These are phyloP conservation scores for Temnothorax nylanderi DNA, from an alignment of 1,140 invertebrate species.

Conservation along the genomic window DNA sequence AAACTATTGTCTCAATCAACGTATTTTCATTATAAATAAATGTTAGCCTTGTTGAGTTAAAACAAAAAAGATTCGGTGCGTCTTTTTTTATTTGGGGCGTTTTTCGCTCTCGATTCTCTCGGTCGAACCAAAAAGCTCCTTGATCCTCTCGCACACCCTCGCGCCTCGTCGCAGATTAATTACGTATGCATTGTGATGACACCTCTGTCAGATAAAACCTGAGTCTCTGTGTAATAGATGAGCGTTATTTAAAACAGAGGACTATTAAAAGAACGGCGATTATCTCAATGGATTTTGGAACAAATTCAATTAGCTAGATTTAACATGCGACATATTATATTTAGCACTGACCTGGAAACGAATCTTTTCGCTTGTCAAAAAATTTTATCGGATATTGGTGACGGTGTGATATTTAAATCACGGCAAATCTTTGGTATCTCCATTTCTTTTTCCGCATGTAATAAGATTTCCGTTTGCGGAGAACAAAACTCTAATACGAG, in stretches of 20 bases:
- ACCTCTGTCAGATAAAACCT: not conserved
- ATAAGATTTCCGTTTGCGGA: not conserved
- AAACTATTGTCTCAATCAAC: conserved; percentile 86
- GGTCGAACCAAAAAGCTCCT: conserved; percentile 45
- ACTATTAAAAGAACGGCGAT: not conserved
- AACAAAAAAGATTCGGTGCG: conserved; percentile 76
- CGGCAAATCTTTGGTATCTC: not conserved
- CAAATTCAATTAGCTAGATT: not conserved
- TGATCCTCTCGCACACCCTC: conserved; percentile 34
- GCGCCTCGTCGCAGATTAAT: conserved; percentile 3
- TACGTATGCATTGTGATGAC: not conserved
- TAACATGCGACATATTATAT: not conserved
- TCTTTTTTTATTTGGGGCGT: conserved; percentile 62
- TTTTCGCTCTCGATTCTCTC: conserved; percentile 39
- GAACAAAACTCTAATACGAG: not conserved
- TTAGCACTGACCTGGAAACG: not conserved
- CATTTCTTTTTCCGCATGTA: not conserved
- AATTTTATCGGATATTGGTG: not conserved
- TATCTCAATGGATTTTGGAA: not conserved
- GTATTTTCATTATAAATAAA: conserved; percentile 87
- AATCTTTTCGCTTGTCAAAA: not conserved
- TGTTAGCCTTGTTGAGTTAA: conserved; percentile 87
- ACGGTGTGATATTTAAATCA: not conserved
- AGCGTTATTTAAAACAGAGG: not conserved
- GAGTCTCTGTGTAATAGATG: not conserved